Evolutionary conservation across 2,113 vertebrate species (phyloP), one percentile per base, ranked within the genome.

Genomic region (Lepidothrix coronata): DNA sequence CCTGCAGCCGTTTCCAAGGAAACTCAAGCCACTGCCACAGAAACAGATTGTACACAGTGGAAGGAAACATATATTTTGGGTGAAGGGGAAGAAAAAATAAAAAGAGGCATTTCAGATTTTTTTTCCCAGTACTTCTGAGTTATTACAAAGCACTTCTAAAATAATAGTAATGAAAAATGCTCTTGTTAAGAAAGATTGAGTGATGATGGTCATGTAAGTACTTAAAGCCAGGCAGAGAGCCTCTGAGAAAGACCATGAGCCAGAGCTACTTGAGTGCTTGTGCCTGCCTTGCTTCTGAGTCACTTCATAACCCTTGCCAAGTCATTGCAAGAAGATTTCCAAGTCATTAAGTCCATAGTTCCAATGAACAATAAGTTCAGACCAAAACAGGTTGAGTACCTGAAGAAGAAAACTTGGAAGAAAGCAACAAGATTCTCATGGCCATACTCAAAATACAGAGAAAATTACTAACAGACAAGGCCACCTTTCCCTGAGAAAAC

Each of bases 1-100:
- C 95, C 96, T 96, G 94, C 90, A 95, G 94, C 68, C 54, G 96
- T 97, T 97, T 95, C 96, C 97, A 93, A 95, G 97, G 95, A 95
- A 97, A 97, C 96, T 46, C 92, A 85, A 96, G 84, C 90, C 91
- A 95, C 93, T 95, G 93, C 87, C 95, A 96, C 95, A 93, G 95
- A 95, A 97, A 97, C 95, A 96, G 96, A 94, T 84, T 93, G 94
- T 96, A 97, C 94, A 95, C 91, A 92, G 86, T 85, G 68, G 93
- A 96, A 95, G 72, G 90, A 97, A 97, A 96, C 86, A 97, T 91
- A 75, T 85, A 95, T 92, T 95, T 92, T 84, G 59, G 85, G 85
- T 89, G 91, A 87, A 85, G 48, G 59, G 24, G 7, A 0, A 39
- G 43, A 52, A 63, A 68, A 87, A 48, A 39, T 46, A 71, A 37